Evolutionary conservation across 1,140 invertebrate species (phyloP), one percentile per base, ranked within the genome.

Genomic region (Aphaenogaster floridana): DNA sequence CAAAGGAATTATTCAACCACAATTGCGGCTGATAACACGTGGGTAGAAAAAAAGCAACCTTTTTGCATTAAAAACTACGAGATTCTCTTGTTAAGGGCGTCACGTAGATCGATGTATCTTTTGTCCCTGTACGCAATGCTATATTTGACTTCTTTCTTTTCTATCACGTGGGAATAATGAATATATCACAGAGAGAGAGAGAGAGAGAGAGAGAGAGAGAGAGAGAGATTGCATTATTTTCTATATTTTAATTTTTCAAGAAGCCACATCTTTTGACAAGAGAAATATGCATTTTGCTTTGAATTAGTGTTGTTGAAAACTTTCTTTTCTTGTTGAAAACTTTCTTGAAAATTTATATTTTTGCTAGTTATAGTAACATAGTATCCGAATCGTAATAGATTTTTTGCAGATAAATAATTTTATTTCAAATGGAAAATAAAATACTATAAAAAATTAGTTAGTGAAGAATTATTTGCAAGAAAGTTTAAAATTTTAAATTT

Each of bases 31-130:
- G 61, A 52, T 50, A 50, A 79, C 28, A 11, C 8, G 48, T 80
- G 7, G 34, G 45, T 8, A 28, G 7, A 17, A 11, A 50, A 68
- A 66, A 13, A 48, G 59, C 15, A 78, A 78, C 8, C 36, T 36
- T 80, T 77, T 69, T 79, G 8, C 39, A 50, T 68, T 39, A 68
- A 6, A 69, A 80, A 54, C 36, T 80, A 39, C 13, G 36, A 69
- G n/a, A 68, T 39, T 80, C 13, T 2, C 63, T 68, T 34, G 34
- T n/a, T 39, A 52, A 36, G 15, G 0, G n/a, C 1, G 34, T 54
- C 48, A 54, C 7, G 28, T 34, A 1, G 42, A 39, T 45, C 63
- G 34, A 68, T 77, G 3, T 63, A 63, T 48, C 59, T 78, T 36
- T 64, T 63, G 2, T 48, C 9, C 2, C 15, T 45, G 2, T 64